Base-by-base conservation (phyloP, 2,888 invertebrate species). In the Netelia virgata region DNA sequence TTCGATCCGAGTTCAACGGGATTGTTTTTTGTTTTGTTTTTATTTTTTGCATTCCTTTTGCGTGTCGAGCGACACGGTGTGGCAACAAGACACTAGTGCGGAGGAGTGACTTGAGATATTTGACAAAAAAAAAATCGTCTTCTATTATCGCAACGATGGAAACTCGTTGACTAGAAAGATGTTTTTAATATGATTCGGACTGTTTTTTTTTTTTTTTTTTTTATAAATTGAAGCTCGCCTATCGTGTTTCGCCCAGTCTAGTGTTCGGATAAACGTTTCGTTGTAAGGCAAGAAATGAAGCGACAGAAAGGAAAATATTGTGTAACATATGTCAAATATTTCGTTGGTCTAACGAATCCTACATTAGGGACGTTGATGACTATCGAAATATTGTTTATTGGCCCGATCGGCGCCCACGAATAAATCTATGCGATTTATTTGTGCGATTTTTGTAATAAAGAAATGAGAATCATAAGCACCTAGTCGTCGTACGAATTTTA, bases 401-500 rank as follows among this genome's bases (percentile, higher is more conserved):
- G 69, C 16, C 69, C 61, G 20, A 57, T 63, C 10, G 50, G 69
- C 57, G 74, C 69, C 61, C 53, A 41, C 43, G 50, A 36, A 36
- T 36, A 36, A 36, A 36, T 36, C 61, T 73, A 43, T 18, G 68
- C 73, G 73, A 78, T 78, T 69, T 69, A 57, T 53, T 36, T 20
- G 79, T 55, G 47, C 10, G 78, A 78, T 74, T 73, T 36, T 78
- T 74, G 47, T 18, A 78, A 83, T 83, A 57, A 83, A 83, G 69
- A 59, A 61, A 69, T 50, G 43, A 36, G 73, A 68, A 50, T 61
- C 36, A 73, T 9, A 18, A 18, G 18, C 23, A 16, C 9, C 6
- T 3, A 16, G 2, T 47, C n/a, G 20, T 11, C 43, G 23, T 57
- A 66, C 57, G 16, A 41, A 64, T 64, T 53, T 55, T 23, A 74